These are phyloP conservation scores for Zingel zingel DNA, from an alignment of 2,113 vertebrate genomes.

Conservation along the genomic window DNA sequence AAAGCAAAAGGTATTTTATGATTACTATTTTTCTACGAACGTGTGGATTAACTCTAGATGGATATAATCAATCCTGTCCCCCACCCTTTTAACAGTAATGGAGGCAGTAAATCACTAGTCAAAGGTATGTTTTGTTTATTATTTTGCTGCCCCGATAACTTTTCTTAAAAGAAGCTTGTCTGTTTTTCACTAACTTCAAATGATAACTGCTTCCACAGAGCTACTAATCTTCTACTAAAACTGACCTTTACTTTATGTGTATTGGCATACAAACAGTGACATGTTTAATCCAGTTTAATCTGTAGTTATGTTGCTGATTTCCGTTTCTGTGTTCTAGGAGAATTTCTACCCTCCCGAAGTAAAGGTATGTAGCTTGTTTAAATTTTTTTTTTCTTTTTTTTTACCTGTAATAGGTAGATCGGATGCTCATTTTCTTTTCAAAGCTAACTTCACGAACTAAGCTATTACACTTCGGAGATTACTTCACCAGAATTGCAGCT, in stretches of 20 bases:
- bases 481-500: too few relatives aligned
- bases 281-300: neutral
- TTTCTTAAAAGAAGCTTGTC: neutral
- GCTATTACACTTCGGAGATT: too few relatives aligned
- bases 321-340: conserved; percentile 63
- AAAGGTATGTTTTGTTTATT: neutral
- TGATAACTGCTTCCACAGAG: neutral
- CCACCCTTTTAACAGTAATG: conserved; percentile 24
- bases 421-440: neutral
- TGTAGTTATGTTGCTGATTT: neutral
- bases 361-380: conserved; percentile 75
- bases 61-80: neutral
- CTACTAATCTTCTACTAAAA: neutral
- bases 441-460: too few relatives aligned
- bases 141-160: neutral
- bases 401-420: too few relatives aligned
- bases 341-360: conserved; percentile 82
- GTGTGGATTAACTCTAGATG: conserved; percentile 15
- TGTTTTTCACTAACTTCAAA: neutral
- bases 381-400: too few relatives aligned
- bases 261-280: neutral
- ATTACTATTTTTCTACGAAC: neutral
- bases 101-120: neutral
- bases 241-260: neutral
- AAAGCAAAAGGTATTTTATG: conserved; percentile 66